A percentile compares a stretch with the other conserved stretches of the same genome.
These are phyloP conservation scores for Polydrusus tereticollis DNA, from an alignment of 2,888 invertebrate species.

Conservation along the genomic window DNA sequence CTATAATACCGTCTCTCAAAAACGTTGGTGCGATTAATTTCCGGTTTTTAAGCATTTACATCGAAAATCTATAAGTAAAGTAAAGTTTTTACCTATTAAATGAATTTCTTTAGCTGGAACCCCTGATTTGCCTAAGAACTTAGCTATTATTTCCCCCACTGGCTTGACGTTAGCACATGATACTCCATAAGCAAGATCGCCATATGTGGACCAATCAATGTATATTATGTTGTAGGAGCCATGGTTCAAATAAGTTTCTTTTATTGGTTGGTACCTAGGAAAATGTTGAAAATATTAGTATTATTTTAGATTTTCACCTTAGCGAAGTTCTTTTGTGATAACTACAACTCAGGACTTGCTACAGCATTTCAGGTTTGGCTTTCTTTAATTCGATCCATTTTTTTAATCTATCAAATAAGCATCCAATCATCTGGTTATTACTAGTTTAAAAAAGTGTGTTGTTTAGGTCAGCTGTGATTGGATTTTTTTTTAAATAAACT, in stretches of 20 bases:
- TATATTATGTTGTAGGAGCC: conserved; percentile 67
- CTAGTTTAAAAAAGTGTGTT: too few species aligned
- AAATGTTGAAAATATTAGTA: background rate
- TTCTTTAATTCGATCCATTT: too few species aligned
- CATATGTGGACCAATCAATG: conserved; percentile 65
- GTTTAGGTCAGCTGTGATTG: too few species aligned
- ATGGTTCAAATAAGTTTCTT: conserved; percentile 63
- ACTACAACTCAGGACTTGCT: too few species aligned
- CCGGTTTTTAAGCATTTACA: too few species aligned
- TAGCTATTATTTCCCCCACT: conserved; percentile 66
- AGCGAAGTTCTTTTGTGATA: background rate
- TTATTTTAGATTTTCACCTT: background rate
- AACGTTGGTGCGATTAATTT: too few species aligned
- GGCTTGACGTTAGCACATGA: conserved; percentile 66
- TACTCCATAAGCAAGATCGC: conserved; percentile 58
- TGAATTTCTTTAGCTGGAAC: conserved; percentile 64
- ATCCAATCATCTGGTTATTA: too few species aligned
- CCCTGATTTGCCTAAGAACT: conserved; percentile 61
- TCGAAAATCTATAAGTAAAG: too few species aligned
- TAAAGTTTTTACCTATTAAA: conserved; percentile 63
- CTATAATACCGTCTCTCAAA: too few species aligned
- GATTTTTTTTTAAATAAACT: too few species aligned
- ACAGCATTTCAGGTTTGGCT: too few species aligned
- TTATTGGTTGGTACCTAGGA: conserved; percentile 58
- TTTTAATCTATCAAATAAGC: too few species aligned